These are phyloP conservation scores for Embidobia sp. DNA, from an alignment of 2,888 invertebrate genomes.

Conservation along the genomic window DNA sequence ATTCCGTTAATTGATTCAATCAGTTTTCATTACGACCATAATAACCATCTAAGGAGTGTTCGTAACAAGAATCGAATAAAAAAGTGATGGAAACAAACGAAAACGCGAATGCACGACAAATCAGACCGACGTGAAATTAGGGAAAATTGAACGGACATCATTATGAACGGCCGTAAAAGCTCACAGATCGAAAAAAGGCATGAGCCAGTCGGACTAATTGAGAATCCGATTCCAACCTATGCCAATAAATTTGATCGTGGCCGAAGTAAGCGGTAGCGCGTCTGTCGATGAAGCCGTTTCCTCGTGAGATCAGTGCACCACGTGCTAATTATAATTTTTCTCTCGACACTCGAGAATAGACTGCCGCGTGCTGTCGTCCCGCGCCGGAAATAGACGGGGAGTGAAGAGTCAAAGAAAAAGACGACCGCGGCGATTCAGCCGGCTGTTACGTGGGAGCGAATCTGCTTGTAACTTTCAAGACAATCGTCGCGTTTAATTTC, in stretches of 20 bases:
- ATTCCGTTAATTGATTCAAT: too few species aligned
- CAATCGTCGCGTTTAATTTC: constrained; percentile 52
- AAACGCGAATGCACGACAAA: too few species aligned
- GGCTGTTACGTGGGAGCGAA: constrained; percentile 60
- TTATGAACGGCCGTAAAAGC: too few species aligned
- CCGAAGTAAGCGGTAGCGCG: constrained; percentile 21
- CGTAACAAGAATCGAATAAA: too few species aligned
- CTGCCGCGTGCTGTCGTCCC: constrained; percentile 34
- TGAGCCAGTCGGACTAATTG: too few species aligned
- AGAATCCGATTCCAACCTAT: constrained; percentile 23
- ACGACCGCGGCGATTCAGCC: constrained; percentile 27
- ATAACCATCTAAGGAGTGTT: too few species aligned
- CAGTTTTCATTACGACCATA: too few species aligned
- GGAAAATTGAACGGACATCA: too few species aligned
- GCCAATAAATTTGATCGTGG: constrained; percentile 65
- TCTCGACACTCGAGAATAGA: constrained; percentile 61
- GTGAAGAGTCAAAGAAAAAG: constrained; percentile 46
- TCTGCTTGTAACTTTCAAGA: constrained; percentile 47
- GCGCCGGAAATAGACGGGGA: constrained; percentile 63
- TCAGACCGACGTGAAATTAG: too few species aligned
- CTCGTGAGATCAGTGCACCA: constrained; percentile 52
- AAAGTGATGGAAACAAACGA: too few species aligned
- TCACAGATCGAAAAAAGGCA: too few species aligned
- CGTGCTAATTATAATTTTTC: constrained; percentile 66
- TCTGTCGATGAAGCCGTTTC: constrained; percentile 52